Conservation (phyloP, 1,140 invertebrate species). For the Papilio helenus region DNA sequence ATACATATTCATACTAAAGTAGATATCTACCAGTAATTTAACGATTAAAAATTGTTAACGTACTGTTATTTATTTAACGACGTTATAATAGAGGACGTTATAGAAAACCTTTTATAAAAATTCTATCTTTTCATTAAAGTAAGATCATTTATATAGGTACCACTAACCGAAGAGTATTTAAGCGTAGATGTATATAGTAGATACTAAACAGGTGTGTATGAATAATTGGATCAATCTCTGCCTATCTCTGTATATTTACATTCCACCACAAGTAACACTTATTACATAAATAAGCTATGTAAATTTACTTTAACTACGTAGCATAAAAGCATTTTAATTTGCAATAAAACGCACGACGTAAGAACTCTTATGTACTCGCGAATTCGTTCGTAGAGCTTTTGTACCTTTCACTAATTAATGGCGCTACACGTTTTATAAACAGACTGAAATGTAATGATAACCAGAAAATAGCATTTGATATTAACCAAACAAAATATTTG, state of each 20-base stretch:
- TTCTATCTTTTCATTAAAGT: no score
- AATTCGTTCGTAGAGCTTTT: neutral
- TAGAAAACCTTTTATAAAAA: no score
- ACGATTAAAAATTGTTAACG: no score
- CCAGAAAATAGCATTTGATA: neutral
- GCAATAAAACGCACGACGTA: neutral
- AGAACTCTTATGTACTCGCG: neutral
- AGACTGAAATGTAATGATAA: neutral
- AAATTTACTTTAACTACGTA: neutral
- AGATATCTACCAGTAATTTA: neutral
- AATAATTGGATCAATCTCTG: no score
- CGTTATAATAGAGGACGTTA: no score
- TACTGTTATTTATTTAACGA: no score
- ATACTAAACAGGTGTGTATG: no score
- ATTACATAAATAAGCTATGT: neutral
- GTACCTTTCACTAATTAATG: neutral
- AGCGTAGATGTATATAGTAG: no score
- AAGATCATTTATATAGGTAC: no score
- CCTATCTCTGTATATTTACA: neutral
- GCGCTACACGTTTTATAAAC: neutral
- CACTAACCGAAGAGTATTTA: no score
- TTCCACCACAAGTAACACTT: neutral
- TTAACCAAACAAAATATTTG: neutral
- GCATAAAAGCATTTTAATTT: conserved; percentile 14
- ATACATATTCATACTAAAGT: neutral